These are phyloP conservation scores for Phrynosoma platyrhinos DNA, from an alignment of 2,113 vertebrate species.

Conservation along the genomic window DNA sequence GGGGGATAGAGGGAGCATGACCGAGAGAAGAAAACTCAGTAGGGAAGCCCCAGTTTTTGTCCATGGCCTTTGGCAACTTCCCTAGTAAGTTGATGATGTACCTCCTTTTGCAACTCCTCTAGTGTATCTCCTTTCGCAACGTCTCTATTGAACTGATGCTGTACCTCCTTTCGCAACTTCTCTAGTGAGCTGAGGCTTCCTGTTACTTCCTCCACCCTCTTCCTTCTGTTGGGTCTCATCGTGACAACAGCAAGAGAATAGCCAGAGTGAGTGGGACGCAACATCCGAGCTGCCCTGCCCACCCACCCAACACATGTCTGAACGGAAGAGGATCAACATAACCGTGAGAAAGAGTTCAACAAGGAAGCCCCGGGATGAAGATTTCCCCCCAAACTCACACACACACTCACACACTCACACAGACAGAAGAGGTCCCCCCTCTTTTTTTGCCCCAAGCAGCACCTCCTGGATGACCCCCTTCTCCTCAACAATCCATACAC, in stretches of 20 bases:
- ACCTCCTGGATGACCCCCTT: not conserved
- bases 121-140: too few species aligned
- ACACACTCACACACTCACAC: not conserved
- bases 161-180: too few species aligned
- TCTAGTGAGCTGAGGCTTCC: too few species aligned
- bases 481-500: not conserved
- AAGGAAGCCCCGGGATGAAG: conserved; percentile 25
- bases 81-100: too few species aligned
- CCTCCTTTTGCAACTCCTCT: too few species aligned
- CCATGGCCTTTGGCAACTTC: too few species aligned
- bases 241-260: too few species aligned
- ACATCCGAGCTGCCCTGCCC: not conserved
- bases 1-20: not conserved
- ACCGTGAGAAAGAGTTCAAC: not conserved
- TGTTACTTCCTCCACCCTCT: not conserved
- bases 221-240: not conserved
- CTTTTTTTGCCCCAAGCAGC: not conserved
- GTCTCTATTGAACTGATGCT: too few species aligned
- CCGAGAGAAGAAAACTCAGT: too few species aligned
- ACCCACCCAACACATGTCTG: not conserved
- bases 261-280: not conserved
- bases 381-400: not conserved
- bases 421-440: not conserved
- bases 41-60: too few species aligned
- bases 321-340: not conserved